phyloP scores from a whole-genome alignment of 2,888 invertebrate genomes.

The Drosophila pseudotakahashii region DNA sequence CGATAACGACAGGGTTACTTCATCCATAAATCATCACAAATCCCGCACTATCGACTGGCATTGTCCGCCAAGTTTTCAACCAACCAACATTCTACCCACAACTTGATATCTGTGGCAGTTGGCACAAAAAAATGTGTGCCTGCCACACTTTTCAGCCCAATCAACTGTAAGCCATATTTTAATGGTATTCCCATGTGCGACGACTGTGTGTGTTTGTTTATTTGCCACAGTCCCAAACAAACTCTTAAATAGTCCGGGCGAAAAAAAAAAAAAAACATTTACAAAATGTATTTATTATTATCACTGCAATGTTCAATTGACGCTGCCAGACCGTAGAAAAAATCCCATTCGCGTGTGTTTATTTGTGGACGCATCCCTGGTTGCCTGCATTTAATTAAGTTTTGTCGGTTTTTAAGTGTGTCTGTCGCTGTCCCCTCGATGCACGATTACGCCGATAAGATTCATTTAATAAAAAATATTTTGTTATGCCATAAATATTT shows the following conservation, averaged over 20 bases:
- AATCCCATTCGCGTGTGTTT: slow-evolving; percentile 25
- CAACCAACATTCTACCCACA: slow-evolving; percentile 19
- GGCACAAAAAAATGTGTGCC: slow-evolving; percentile 15
- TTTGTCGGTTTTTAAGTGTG: slow-evolving; percentile 62
- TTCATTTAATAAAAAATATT: slow-evolving; percentile 42
- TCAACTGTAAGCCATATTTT: slow-evolving; percentile 46
- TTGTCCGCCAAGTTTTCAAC: slow-evolving; percentile 22
- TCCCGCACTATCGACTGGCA: background rate
- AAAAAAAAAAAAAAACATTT: slow-evolving; percentile 36
- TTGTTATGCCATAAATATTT: slow-evolving; percentile 33
- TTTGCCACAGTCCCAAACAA: slow-evolving; percentile 1
- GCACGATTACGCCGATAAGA: slow-evolving; percentile 56
- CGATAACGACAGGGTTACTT: slow-evolving; percentile 4
- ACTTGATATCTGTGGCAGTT: slow-evolving; percentile 32
- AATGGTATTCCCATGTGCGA: slow-evolving; percentile 22
- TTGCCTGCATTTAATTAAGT: slow-evolving; percentile 72
- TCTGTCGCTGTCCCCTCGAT: slow-evolving; percentile 1
- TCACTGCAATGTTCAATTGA: slow-evolving; percentile 23
- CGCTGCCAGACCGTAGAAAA: slow-evolving; percentile 16
- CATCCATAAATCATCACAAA: slow-evolving; percentile 28
- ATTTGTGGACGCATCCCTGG: slow-evolving; percentile 33
- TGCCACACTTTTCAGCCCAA: slow-evolving; percentile 36
- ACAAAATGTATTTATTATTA: slow-evolving; percentile 49
- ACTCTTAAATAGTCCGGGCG: slow-evolving; percentile 5
- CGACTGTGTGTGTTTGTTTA: slow-evolving; percentile 8